These are phyloP conservation scores for Rhinoraja longicauda DNA, from an alignment of 2,797 vertebrate genomes.

Conservation along the genomic window DNA sequence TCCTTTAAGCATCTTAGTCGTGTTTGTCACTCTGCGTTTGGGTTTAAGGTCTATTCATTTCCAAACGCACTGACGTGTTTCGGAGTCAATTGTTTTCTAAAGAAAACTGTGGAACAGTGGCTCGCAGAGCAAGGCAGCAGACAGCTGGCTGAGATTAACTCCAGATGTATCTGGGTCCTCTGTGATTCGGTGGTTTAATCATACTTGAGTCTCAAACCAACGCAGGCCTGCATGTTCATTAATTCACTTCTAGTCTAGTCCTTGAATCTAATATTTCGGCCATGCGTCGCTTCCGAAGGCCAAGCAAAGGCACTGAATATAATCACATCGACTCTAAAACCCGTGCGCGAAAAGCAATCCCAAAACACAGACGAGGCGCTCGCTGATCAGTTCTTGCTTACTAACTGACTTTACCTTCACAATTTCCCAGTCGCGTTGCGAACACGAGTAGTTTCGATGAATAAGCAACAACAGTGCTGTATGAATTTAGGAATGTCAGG, in stretches of 20 bases:
- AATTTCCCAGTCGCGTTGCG: background rate
- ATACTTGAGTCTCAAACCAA: background rate
- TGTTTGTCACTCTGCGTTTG: background rate
- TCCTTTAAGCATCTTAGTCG: background rate
- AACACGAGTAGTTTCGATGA: background rate
- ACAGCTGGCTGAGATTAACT: background rate
- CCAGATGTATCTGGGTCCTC: background rate
- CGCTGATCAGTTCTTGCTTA: background rate
- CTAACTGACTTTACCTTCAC: background rate
- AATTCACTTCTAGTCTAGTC: background rate
- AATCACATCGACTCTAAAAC: background rate
- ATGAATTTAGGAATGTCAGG: background rate
- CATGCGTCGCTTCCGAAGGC: background rate
- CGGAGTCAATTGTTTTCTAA: background rate
- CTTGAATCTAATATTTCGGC: background rate
- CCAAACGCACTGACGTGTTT: background rate
- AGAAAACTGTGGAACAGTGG: background rate
- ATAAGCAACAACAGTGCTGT: background rate
- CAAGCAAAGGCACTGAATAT: too few species aligned
- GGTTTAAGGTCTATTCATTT: background rate
- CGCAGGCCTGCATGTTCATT: background rate
- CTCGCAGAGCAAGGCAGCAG: background rate
- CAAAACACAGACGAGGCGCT: background rate
- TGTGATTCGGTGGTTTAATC: background rate
- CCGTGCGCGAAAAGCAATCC: too few species aligned